Base-by-base conservation (phyloP, 2,888 invertebrate species). In the Nycteola revayana region DNA sequence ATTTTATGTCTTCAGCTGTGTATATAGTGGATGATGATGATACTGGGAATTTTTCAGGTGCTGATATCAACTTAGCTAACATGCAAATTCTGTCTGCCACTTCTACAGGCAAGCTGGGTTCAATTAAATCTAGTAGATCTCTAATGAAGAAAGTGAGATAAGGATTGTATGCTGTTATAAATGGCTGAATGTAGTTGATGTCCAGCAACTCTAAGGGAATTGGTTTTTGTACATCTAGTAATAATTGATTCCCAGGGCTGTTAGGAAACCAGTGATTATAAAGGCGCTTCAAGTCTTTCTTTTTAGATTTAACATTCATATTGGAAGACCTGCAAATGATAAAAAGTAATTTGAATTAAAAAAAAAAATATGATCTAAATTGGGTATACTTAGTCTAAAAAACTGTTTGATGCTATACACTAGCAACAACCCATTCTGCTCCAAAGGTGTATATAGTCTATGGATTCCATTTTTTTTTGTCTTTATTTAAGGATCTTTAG, bases 231-330 rank as follows among this genome's bases (percentile, higher is more conserved):
- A 88, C 58, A 42, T 89, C 73, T 7, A 89, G 57, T 32, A 79
- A 37, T n/a, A 88, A 60, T 10, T 41, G 28, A 10, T 60, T 62
- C 10, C 53, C 38, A 44, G 68, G 75, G 31, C 74, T 75, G 60
- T 74, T 79, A 6, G 88, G 89, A 44, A 78, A 81, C 81, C 83
- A 86, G 30, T 84, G 77, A 31, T 66, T 53, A 42, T 77, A 85
- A 6, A 82, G 46, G n/a, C 64, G 51, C 39, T 61, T 74, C 22
- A 83, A 49, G 22, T 84, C 75, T 40, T 72, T 75, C 42, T 62
- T 78, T 33, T 63, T 75, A n/a, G 52, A 42, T 25, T 48, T 45
- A 22, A 56, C 38, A 26, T 66, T 50, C 9, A 48, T 39, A 7
- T 50, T 28, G 22, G 51, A 34, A 21, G 57, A 60, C 40, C 84